Conservation (phyloP, 2,888 invertebrate species). For the Deilephila porcellus region DNA sequence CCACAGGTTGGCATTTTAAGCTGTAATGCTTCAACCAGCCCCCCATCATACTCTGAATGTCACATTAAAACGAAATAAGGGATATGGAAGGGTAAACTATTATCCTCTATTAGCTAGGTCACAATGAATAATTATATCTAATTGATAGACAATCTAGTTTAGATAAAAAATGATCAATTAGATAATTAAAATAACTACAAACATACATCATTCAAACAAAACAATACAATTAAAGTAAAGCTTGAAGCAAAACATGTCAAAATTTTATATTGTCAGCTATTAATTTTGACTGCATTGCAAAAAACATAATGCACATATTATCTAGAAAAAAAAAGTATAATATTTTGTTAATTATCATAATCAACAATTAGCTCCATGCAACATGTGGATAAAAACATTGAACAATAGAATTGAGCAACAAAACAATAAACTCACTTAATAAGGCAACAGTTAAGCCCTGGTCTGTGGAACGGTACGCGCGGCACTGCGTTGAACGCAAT, state of each 20-base stretch:
- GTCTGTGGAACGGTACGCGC: no score
- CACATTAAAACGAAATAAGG: conserved; percentile 57
- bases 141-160: background rate
- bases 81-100: conserved; percentile 37
- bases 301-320: conserved; percentile 2
- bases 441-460: conserved; percentile 42
- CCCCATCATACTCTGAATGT: conserved; percentile 91
- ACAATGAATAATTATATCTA: background rate
- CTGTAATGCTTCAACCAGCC: conserved; percentile 97
- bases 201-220: conserved; percentile 19
- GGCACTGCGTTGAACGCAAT: no score
- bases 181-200: background rate
- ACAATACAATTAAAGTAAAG: conserved; percentile 7
- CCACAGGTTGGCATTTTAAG: conserved; percentile 95
- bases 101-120: conserved; percentile 36
- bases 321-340: background rate
- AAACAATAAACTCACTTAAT: conserved; percentile 43
- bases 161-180: background rate
- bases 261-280: background rate
- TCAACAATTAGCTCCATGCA: background rate
- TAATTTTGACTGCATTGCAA: background rate
- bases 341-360: background rate
- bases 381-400: conserved; percentile 38
- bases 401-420: conserved; percentile 53
- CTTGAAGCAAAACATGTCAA: background rate